Conservation (phyloP, 2,113 vertebrate genomes). For the Nannospalax galili region DNA sequence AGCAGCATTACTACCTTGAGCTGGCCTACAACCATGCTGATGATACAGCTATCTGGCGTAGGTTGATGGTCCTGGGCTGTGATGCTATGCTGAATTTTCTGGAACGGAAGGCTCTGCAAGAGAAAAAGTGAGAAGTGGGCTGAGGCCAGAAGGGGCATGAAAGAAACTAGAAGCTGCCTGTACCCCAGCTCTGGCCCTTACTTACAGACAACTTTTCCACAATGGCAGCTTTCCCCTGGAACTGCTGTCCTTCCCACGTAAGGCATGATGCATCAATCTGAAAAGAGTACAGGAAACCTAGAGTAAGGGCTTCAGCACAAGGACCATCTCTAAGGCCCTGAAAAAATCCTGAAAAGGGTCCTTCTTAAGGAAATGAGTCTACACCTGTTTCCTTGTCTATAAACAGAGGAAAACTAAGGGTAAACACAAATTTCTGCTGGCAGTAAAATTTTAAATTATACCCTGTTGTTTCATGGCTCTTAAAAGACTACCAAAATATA, state of each 20-base stretch:
- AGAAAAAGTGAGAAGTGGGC: slow-evolving; percentile 15
- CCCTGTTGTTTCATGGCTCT: not conserved
- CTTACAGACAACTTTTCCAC: slow-evolving; percentile 98
- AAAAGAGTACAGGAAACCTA: slow-evolving; percentile 49
- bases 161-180: not conserved
- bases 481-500: slow-evolving; percentile 41
- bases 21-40: slow-evolving; percentile 99
- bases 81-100: slow-evolving; percentile 99
- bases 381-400: not conserved
- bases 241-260: slow-evolving; percentile 99
- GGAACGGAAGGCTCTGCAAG: slow-evolving; percentile 96
- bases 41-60: slow-evolving; percentile 97
- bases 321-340: not conserved
- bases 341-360: not conserved
- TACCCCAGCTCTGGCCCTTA: slow-evolving; percentile 43
- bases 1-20: slow-evolving; percentile 88
- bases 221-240: slow-evolving; percentile 97
- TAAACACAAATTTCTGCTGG: not conserved
- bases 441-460: slow-evolving; percentile 11
- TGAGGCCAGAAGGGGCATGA: not conserved
- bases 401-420: slow-evolving; percentile 12
- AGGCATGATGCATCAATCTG: slow-evolving; percentile 98
- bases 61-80: slow-evolving; percentile 99
- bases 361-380: slow-evolving; percentile 19
- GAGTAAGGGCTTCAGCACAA: not conserved